Base-by-base conservation (phyloP, 2,888 invertebrate genomes). In the Ctena decussata region DNA sequence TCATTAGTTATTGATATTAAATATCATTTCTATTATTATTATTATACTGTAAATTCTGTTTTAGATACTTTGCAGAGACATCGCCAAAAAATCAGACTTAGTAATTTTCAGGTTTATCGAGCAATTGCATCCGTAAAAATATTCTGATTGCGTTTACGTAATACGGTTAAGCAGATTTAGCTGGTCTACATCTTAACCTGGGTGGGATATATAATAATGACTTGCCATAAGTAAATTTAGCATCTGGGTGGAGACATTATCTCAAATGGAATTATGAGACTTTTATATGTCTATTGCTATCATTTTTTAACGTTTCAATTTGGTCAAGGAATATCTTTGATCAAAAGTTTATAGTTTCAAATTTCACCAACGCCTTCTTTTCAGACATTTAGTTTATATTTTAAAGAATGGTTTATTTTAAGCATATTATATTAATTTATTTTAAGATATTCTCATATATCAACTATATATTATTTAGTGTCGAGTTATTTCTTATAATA, bases 361-460 rank as follows among this genome's bases (percentile, higher is more conserved):
- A 65, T 65, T 65, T 65, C 65, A 21, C 27, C 35, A 27, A 65
- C 65, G 65, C 65, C 65, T 35, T 65, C 35, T 65, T 65, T 65
- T 65, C 18, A 35, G 27, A 30, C 35, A 65, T 65, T 65, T 35
- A 65, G 65, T 65, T 30, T 65, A 30, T 32, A 18, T 11, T 65
- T 65, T 32, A 65, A 65, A 65, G 65, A 35, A 65, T 12, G 6
- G 65, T 65, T 65, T 65, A 65, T 65, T 65, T 65, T 65, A 65
- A 35, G 65, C 32, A 35, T 35, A 65, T 65, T 65, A 30, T 65
- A 30, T 65, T 65, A 32, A 65, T 65, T 65, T 65, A 65, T 65
- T 65, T 65, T 8, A 65, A 35, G 35, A 65, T 65, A 65, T 35
- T 65, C 27, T 65, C 65, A 35, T 65, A 35, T 65, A 35, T 35